Conservation (phyloP, 2,797 vertebrate species). For the Iguana delicatissima region DNA sequence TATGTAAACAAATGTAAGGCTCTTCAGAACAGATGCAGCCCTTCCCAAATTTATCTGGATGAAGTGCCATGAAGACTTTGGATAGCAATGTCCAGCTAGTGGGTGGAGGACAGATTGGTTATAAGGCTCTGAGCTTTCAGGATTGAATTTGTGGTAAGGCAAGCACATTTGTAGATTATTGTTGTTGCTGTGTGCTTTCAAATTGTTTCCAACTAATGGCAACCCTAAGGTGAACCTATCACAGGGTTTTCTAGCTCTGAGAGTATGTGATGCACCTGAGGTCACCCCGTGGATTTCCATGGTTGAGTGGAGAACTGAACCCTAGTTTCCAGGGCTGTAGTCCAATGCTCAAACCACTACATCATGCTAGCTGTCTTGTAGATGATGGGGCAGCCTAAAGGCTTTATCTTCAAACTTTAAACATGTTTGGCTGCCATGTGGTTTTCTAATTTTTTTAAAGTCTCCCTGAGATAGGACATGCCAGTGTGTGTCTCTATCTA, state of each 20-base stretch:
- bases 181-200: too few relatives aligned
- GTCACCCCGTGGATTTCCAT: too few relatives aligned
- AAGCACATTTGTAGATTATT: constrained; percentile 39
- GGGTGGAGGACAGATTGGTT: neutral
- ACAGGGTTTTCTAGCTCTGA: too few relatives aligned
- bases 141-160: constrained; percentile 27
- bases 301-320: too few relatives aligned
- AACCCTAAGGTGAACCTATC: too few relatives aligned
- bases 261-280: too few relatives aligned
- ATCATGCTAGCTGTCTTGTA: neutral
- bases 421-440: constrained; percentile 24
- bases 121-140: neutral
- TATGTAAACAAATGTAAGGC: constrained; percentile 20
- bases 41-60: neutral
- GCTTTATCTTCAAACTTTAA: constrained; percentile 52
- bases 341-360: too few relatives aligned
- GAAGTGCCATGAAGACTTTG: neutral
- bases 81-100: neutral
- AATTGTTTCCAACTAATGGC: too few relatives aligned
- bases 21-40: constrained; percentile 5
- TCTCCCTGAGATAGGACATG: constrained; percentile 30
- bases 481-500: constrained; percentile 31
- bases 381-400: constrained; percentile 29
- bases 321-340: too few relatives aligned
- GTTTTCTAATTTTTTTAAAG: constrained; percentile 20